Evolutionary conservation across 1,140 invertebrate species (phyloP), one percentile per base, ranked within the genome.

Genomic region (Drosophila simulans): DNA sequence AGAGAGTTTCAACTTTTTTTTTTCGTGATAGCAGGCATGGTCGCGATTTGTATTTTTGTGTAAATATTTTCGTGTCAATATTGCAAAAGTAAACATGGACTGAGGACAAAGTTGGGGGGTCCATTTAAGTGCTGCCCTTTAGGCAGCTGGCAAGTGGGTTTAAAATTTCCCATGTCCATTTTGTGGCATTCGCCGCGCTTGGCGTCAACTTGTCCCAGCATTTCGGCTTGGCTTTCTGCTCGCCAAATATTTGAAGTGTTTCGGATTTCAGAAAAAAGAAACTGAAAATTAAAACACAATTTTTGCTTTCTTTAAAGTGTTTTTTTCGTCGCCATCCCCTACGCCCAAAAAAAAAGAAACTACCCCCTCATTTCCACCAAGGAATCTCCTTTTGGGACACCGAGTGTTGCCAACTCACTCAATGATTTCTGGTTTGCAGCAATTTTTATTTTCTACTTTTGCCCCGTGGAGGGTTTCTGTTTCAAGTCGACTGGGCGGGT

Each of bases 161-260:
- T 88, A 90, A 89, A 89, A 80, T 89, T 89, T 89, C 84, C 63
- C 84, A 84, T 77, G 84, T 65, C 45, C 77, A 59, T 75, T 58
- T 46, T 20, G 39, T 35, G 7, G 7, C 13, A 5, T 31, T 70
- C 31, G 37, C 39, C 8, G 39, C 43, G 20, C 56, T 76, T 88
- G 84, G 84, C 84, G 84, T 71, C 84, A 77, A 80, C 60, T 77
- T 83, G 84, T 89, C 84, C 79, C 62, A 80, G 76, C 62, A 72
- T 64, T 78, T 75, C 81, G 63, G 64, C 49, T 57, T 60, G 54
- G 75, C 59, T 85, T 72, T 86, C 69, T 80, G 37, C 49, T 48
- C 13, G 52, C 48, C 84, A 89, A 89, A 89, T 89, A 89, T 89
- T 89, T 89, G 85, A 89, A 84, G 73, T 89, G 84, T 89, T 89